Evolutionary conservation across 2,113 vertebrate genomes (phyloP).

Genomic region (Rhinichthys klamathensis): DNA sequence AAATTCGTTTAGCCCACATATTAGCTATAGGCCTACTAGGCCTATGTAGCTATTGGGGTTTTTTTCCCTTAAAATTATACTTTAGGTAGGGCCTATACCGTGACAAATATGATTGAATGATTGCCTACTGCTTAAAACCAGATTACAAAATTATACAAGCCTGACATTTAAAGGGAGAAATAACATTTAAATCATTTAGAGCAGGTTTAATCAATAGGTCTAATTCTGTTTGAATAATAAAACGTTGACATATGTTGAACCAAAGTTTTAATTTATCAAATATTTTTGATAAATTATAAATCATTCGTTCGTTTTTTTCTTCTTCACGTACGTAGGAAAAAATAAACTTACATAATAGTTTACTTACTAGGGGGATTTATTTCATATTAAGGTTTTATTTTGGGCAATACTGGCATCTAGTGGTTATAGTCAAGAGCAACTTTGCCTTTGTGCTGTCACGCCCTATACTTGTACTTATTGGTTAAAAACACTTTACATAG

Average conservation of each 20-base stretch:
- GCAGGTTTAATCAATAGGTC: not conserved
- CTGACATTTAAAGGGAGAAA: not conserved
- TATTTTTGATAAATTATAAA: no score
- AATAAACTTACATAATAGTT: not conserved
- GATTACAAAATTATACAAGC: not conserved
- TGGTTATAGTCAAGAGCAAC: constrained; percentile 29
- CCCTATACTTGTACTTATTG: not conserved
- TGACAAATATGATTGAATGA: not conserved
- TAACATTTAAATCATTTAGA: not conserved
- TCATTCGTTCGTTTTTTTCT: no score
- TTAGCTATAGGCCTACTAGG: not conserved
- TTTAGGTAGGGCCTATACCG: not conserved
- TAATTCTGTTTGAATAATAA: not conserved
- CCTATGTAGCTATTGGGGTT: not conserved
- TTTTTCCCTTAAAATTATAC: not conserved
- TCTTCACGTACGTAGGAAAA: not conserved
- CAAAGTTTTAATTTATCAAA: not conserved
- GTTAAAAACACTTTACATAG: not conserved
- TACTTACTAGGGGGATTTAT: not conserved
- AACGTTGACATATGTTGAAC: not conserved
- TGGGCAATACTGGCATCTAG: constrained; percentile 66
- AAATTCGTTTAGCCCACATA: not conserved
- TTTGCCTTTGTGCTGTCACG: not conserved
- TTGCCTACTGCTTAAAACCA: not conserved
- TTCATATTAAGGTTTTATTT: not conserved